These are phyloP conservation scores for Pseudococcus viburni DNA, from an alignment of 2,888 invertebrate genomes.

Conservation along the genomic window DNA sequence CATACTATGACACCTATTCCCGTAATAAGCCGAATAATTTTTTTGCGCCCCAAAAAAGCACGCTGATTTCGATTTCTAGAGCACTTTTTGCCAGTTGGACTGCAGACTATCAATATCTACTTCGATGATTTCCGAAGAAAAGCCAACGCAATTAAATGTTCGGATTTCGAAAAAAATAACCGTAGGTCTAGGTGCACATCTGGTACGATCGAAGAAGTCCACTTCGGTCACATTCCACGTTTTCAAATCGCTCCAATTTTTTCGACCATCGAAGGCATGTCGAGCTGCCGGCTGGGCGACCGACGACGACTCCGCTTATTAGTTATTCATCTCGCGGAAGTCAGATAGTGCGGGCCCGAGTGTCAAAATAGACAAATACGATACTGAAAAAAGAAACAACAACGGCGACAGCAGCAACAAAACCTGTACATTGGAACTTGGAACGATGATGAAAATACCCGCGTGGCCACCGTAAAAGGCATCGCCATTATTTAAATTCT, in stretches of 20 bases:
- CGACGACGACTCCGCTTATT: neutral
- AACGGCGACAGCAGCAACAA: neutral
- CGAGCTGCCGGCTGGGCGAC: neutral
- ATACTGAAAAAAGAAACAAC: neutral
- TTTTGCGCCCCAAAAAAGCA: too few relatives aligned
- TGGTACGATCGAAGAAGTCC: neutral
- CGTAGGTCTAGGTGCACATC: neutral
- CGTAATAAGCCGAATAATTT: too few relatives aligned
- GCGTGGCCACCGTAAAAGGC: conserved; percentile 21
- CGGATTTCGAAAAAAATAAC: neutral
- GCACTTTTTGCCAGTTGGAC: too few relatives aligned
- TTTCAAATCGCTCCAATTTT: conserved; percentile 26
- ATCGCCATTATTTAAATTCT: conserved; percentile 37
- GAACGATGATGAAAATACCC: conserved; percentile 28
- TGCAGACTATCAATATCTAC: too few relatives aligned
- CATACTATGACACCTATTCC: too few relatives aligned
- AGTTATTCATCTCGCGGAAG: conserved; percentile 41
- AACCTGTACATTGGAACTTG: neutral
- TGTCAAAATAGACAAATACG: conserved; percentile 47
- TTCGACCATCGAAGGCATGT: neutral
- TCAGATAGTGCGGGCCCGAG: conserved; percentile 23
- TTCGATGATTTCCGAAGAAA: too few relatives aligned
- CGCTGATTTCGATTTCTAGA: too few relatives aligned
- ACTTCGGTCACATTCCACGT: neutral
- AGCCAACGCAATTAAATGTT: neutral